Conservation (phyloP, 2,113 vertebrate genomes). For the Malurus elegans region DNA sequence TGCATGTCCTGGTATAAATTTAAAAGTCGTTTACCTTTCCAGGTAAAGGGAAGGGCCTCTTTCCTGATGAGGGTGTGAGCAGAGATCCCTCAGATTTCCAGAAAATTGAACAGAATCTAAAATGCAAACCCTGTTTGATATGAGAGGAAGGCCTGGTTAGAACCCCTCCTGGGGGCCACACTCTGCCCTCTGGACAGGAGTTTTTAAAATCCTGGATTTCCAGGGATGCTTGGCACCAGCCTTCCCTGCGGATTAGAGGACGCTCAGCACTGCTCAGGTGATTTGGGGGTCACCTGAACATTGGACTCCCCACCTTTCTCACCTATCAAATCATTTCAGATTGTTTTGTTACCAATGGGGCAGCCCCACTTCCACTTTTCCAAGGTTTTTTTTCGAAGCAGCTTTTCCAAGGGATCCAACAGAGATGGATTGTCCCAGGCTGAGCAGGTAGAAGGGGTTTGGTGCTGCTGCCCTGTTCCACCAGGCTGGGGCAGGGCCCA, state of each 20-base stretch:
- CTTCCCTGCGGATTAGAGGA: fast-evolving
- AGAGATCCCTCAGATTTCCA: neutral
- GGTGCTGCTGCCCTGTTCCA: constrained; percentile 39
- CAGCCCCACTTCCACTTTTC: neutral
- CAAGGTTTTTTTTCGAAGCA: neutral
- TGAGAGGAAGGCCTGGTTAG: fast-evolving
- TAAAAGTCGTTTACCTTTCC: fast-evolving
- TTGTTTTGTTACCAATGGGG: neutral
- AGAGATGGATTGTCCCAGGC: constrained; percentile 60
- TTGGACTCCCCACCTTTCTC: neutral
- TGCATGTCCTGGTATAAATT: fast-evolving
- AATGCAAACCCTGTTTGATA: neutral
- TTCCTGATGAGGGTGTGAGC: neutral
- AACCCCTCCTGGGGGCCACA: neutral
- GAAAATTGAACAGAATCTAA: fast-evolving
- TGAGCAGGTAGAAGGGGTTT: constrained; percentile 58
- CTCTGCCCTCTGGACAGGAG: neutral
- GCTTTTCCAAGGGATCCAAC: constrained; percentile 26
- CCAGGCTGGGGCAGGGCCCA: constrained; percentile 55
- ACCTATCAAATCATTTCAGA: neutral
- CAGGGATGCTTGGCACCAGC: neutral
- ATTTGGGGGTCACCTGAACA: neutral
- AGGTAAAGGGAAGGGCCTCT: neutral
- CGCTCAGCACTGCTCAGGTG: neutral
- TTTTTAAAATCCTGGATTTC: neutral